phyloP scores from a whole-genome alignment of 2,113 vertebrate species.

The Noturus placidus region DNA sequence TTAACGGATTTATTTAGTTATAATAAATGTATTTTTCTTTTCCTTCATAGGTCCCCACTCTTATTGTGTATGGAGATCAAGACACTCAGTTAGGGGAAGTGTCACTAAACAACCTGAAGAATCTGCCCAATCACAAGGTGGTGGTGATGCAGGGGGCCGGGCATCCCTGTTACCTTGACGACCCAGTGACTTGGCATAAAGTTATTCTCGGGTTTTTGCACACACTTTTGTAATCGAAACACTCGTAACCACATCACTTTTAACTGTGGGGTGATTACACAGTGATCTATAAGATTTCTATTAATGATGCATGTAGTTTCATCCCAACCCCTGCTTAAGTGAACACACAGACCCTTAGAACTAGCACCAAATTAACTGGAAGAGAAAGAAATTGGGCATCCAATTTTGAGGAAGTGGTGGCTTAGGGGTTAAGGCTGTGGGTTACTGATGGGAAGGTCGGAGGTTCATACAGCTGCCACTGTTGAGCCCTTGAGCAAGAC shows the following conservation, averaged over 20 bases:
- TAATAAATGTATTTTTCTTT: slow-evolving; percentile 6
- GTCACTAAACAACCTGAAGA: slow-evolving; percentile 82
- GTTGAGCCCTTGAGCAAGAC: no score
- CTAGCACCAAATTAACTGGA: neutral
- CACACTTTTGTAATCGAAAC: slow-evolving; percentile 65
- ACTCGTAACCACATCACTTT: neutral
- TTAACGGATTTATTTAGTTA: neutral
- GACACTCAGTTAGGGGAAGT: slow-evolving; percentile 81
- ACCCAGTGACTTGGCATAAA: slow-evolving; percentile 84
- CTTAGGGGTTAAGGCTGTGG: no score
- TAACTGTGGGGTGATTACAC: neutral
- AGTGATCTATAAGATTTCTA: neutral
- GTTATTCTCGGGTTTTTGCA: slow-evolving; percentile 83
- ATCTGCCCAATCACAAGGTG: slow-evolving; percentile 84
- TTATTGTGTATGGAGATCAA: slow-evolving; percentile 91
- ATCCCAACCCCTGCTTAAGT: neutral
- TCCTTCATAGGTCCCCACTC: slow-evolving; percentile 74
- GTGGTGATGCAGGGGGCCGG: slow-evolving; percentile 85
- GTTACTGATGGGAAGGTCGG: no score
- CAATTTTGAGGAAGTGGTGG: no score
- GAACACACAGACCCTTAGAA: neutral
- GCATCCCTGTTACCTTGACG: slow-evolving; percentile 93
- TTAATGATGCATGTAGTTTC: neutral
- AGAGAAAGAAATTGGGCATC: neutral
- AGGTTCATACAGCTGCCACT: no score